These are phyloP conservation scores for Ganaspis brasiliensis DNA, from an alignment of 2,888 invertebrate genomes.

Conservation along the genomic window DNA sequence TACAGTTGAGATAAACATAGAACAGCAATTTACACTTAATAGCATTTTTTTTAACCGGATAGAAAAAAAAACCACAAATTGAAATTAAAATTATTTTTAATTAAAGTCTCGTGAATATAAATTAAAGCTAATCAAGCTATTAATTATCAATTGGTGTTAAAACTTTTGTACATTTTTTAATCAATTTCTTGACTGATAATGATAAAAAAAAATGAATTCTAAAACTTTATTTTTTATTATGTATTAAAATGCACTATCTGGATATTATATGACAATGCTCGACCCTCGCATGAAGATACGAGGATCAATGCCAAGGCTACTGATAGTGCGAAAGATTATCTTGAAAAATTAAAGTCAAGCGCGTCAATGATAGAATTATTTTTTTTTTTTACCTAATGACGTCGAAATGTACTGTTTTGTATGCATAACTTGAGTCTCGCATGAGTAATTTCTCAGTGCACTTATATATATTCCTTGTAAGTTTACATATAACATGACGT, in stretches of 20 bases:
- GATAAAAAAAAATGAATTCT: too few species aligned
- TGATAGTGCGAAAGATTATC: constrained; percentile 15
- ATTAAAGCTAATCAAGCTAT: too few species aligned
- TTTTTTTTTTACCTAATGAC: not conserved
- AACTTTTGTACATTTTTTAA: too few species aligned
- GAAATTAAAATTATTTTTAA: too few species aligned
- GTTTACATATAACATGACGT: constrained; percentile 4
- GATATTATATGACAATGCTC: not conserved
- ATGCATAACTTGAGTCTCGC: constrained; percentile 1
- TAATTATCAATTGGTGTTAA: too few species aligned
- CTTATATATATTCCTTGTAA: not conserved
- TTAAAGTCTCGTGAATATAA: too few species aligned
- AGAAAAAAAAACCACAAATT: too few species aligned
- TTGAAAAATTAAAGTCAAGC: not conserved
- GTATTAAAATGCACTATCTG: not conserved
- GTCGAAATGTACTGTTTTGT: not conserved
- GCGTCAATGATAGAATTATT: not conserved
- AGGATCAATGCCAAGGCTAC: constrained; percentile 10
- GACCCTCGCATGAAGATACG: not conserved
- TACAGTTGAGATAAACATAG: too few species aligned
- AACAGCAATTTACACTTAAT: too few species aligned
- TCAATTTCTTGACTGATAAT: too few species aligned
- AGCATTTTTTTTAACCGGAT: too few species aligned
- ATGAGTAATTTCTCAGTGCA: not conserved
- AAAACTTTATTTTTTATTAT: not conserved